phyloP scores from a whole-genome alignment of 2,113 vertebrate genomes.

The Neogale vison region DNA sequence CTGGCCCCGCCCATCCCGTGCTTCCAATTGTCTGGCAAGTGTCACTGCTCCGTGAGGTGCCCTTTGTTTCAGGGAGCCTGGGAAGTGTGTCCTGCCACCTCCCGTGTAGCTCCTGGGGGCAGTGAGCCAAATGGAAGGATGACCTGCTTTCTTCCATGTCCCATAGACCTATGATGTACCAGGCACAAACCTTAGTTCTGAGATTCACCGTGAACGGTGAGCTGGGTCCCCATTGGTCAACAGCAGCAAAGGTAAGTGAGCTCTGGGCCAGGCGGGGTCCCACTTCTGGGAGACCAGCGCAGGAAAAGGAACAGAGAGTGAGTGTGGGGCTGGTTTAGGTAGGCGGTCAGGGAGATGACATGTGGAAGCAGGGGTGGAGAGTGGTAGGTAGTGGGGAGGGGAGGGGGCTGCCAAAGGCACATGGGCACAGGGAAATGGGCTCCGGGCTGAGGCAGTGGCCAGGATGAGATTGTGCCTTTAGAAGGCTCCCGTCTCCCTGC shows the following conservation, averaged over 20 bases:
- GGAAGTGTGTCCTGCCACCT: neutral
- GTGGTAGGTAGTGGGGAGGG: too few relatives aligned
- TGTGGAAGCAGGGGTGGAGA: too few relatives aligned
- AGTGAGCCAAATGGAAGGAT: neutral
- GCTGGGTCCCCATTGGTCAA: neutral
- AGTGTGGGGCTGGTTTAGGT: too few relatives aligned
- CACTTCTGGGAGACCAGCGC: too few relatives aligned
- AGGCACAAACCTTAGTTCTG: neutral
- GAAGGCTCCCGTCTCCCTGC: too few relatives aligned
- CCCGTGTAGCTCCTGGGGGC: fast-evolving
- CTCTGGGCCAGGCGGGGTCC: neutral
- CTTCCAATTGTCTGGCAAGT: neutral
- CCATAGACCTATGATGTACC: neutral
- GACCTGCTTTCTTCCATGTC: neutral
- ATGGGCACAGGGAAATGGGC: too few relatives aligned
- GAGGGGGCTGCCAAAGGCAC: too few relatives aligned
- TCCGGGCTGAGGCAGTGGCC: too few relatives aligned
- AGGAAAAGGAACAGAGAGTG: too few relatives aligned
- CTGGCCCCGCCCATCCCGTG: neutral
- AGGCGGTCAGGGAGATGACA: too few relatives aligned
- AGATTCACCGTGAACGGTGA: neutral
- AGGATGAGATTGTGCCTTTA: too few relatives aligned
- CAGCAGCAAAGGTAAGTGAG: neutral
- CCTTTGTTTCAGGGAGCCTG: neutral
- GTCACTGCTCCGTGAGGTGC: neutral